Percentiles rank a stretch among this genome's conserved stretches.
phyloP scores from a whole-genome alignment of 2,113 vertebrate species.

The Chionomys nivalis region DNA sequence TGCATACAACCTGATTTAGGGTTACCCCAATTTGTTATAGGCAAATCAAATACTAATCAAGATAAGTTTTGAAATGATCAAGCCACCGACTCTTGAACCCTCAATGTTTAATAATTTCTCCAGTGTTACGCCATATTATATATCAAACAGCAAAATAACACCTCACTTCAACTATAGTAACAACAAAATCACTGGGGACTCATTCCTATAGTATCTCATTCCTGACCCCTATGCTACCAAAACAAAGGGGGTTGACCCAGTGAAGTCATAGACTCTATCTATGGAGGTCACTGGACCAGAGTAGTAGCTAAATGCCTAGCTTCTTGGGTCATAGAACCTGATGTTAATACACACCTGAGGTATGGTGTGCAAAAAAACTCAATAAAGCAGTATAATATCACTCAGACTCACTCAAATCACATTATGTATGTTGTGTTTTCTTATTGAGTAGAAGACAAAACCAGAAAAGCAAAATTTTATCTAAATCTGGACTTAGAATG shows the following conservation, averaged over 20 bases:
- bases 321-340: background rate
- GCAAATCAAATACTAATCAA: background rate
- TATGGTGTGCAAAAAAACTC: background rate
- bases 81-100: background rate
- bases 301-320: background rate
- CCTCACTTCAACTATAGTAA: background rate
- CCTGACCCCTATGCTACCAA: rapidly evolving
- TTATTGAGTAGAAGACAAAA: background rate
- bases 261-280: background rate
- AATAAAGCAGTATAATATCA: background rate
- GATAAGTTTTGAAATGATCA: background rate
- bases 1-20: background rate
- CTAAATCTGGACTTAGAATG: background rate
- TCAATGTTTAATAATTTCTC: background rate
- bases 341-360: background rate
- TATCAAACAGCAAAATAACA: background rate
- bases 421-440: background rate
- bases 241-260: background rate
- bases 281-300: background rate
- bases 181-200: background rate
- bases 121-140: background rate
- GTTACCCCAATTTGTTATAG: background rate
- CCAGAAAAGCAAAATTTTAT: background rate
- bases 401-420: background rate
- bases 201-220: background rate